Evolutionary conservation across 2,888 invertebrate genomes (phyloP), one percentile per base, ranked within the genome.

Genomic region (Nycteola revayana): DNA sequence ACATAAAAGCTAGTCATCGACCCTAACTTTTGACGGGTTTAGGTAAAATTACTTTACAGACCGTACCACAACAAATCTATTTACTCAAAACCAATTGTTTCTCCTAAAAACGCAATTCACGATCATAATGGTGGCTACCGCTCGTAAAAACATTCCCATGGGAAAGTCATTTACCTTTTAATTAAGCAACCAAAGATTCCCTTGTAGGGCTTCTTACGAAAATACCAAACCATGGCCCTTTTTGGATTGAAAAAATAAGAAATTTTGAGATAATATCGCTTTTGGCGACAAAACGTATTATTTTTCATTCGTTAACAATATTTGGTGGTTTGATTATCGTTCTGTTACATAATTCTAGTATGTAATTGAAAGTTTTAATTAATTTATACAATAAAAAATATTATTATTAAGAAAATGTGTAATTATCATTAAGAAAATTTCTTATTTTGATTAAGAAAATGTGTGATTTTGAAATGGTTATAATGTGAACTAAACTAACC

Each of bases 121-220:
- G 59, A 56, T 39, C 36, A 42, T 49, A 60, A 61, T 66, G 47
- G 53, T 35, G 21, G 18, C 14, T 14, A 14, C 21, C 7, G 33
- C 32, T 59, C 55, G 60, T 59, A 58, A 63, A 63, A 60, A 55
- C 57, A 49, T 45, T 37, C 36, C 52, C 50, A 56, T 73, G 72
- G 67, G 68, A 66, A 75, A 75, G 68, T 71, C 76, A 71, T 77
- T 80, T 74, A 75, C 73, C 74, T 76, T 78, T 79, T 79, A 79
- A 81, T 81, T 80, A 79, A 74, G 70, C 60, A 59, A 42, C 59
- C 51, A 63, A 65, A 68, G 63, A 59, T 32, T 18, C 32, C 65
- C 63, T 68, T 60, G 64, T 52, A 38, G 52, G 68, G 68, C 65
- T 79, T 77, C 75, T 75, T 72, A 70, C 68, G 63, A 68, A 73